Conservation (phyloP, 2,888 invertebrate genomes). For the Andrena chrysosceles region DNA sequence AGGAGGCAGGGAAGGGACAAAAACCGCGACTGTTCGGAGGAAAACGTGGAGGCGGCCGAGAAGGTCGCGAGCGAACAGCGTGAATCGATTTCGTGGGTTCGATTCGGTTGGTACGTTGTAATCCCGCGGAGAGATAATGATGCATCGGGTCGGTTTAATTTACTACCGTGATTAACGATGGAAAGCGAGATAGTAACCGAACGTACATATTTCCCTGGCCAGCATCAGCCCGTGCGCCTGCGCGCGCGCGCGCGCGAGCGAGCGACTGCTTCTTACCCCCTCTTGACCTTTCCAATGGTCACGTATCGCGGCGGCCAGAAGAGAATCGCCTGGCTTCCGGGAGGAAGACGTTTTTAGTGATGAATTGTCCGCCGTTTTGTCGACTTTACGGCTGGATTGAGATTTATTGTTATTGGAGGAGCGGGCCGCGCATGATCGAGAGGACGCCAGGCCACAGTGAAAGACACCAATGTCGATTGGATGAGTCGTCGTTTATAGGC, state of each 20-base stretch:
- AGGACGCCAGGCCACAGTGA: neutral
- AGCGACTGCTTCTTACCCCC: conserved; percentile 21
- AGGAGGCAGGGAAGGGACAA: neutral
- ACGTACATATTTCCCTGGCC: conserved; percentile 68
- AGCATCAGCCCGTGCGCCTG: conserved; percentile 14
- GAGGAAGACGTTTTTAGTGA: conserved; percentile 67
- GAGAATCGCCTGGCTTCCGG: conserved; percentile 63
- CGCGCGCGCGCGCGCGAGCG: neutral
- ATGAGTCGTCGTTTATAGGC: conserved; percentile 11
- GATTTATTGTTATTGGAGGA: conserved; percentile 38
- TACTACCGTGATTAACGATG: conserved; percentile 71
- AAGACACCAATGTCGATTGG: conserved; percentile 16
- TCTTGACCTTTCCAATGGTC: conserved; percentile 63
- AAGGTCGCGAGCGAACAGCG: conserved; percentile 13
- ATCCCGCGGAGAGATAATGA: conserved; percentile 55
- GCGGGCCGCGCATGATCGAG: conserved; percentile 7
- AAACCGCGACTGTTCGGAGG: neutral
- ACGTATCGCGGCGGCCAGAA: conserved; percentile 37
- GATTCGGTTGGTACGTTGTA: conserved; percentile 54
- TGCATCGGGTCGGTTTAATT: conserved; percentile 70
- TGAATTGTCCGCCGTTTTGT: conserved; percentile 57
- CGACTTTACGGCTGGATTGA: conserved; percentile 42
- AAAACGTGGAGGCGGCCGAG: neutral
- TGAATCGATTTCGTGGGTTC: conserved; percentile 34
- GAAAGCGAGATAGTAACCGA: conserved; percentile 68